phyloP scores from a whole-genome alignment of 2,888 invertebrate genomes.

The Panopea generosa region DNA sequence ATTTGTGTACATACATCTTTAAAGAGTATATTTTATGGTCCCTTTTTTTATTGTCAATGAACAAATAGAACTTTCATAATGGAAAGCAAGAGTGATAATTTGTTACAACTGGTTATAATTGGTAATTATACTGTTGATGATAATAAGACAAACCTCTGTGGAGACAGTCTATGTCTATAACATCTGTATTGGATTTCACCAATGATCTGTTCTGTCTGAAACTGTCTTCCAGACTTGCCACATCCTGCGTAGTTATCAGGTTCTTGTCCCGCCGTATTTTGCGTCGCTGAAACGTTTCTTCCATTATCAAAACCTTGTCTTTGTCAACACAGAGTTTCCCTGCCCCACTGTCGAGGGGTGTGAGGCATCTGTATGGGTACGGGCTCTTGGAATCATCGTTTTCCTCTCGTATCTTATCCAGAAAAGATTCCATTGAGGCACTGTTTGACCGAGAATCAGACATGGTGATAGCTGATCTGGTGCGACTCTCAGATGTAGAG shows the following conservation, averaged over 20 bases:
- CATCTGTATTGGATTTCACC: conserved; percentile 15
- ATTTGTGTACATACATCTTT: too few relatives aligned
- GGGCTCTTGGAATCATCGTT: conserved; percentile 43
- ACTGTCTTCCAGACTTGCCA: conserved; percentile 39
- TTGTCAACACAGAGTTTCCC: conserved; percentile 59
- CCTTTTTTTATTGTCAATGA: too few relatives aligned
- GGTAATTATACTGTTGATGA: too few relatives aligned
- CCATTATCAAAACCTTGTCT: conserved; percentile 34
- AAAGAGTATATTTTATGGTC: too few relatives aligned
- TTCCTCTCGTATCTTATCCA: conserved; percentile 56
- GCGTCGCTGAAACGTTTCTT: conserved; percentile 39
- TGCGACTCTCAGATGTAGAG: too few relatives aligned
- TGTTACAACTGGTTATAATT: too few relatives aligned
- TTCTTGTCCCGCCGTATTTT: conserved; percentile 53
- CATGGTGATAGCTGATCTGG: background rate
- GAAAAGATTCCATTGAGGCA: conserved; percentile 58
- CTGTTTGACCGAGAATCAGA: conserved; percentile 2
- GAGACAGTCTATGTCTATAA: conserved; percentile 22
- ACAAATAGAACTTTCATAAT: too few relatives aligned
- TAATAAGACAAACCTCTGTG: conserved; percentile 20
- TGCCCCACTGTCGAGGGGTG: conserved; percentile 41
- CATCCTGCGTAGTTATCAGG: conserved; percentile 50
- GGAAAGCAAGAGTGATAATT: too few relatives aligned
- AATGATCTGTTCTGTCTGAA: conserved; percentile 13
- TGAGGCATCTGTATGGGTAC: conserved; percentile 56